Evolutionary conservation across 1,140 invertebrate genomes (phyloP), one percentile per base, ranked within the genome.

Genomic region (Centruroides sculpturatus): DNA sequence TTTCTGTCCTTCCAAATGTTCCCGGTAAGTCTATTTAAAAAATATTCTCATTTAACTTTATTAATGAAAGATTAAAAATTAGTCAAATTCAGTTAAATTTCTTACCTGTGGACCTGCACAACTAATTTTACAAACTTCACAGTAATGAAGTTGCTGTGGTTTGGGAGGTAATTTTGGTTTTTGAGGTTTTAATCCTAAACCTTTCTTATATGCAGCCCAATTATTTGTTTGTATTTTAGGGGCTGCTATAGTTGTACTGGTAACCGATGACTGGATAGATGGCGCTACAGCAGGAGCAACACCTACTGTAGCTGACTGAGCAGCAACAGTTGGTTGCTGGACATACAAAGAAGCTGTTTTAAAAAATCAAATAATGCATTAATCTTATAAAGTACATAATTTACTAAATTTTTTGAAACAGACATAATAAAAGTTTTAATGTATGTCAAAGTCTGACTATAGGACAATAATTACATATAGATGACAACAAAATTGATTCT

Each of bases 81-180:
- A 54, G 8, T 41, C 8, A 41, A 6, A 41, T 41, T 41, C 5
- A 53, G 2, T 46, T 11, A 52, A 64, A 23, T 23, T 23, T 23
- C 62, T 66, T 68, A 85, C 83, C 79, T 89, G 89, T 3, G 90
- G 89, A 1, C 92, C 92, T 66, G 91, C 92, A 77, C 92, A 98
- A 64, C 91, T 96, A 69, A 98, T 98, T 72, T 97, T 96, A 75
- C 95, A 98, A 5, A 97, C 89, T 74, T 96, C 91, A 73, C 91
- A 95, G 73, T 94, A 95, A 74, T 93, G 89, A 55, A 94, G 77
- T 70, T 92, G 89, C 70, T 92, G 89, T 12, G 89, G 87, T 68
- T 92, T 91, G 1, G 88, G 88, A 12, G 86, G 84, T 12, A 85
- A 83, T 73, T 90, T 90, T 2, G 85, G 79, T 34, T 59, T 41